Evolutionary conservation across 2,797 vertebrate genomes (phyloP), one percentile per base, ranked within the genome.

Genomic region (Chelmon rostratus): DNA sequence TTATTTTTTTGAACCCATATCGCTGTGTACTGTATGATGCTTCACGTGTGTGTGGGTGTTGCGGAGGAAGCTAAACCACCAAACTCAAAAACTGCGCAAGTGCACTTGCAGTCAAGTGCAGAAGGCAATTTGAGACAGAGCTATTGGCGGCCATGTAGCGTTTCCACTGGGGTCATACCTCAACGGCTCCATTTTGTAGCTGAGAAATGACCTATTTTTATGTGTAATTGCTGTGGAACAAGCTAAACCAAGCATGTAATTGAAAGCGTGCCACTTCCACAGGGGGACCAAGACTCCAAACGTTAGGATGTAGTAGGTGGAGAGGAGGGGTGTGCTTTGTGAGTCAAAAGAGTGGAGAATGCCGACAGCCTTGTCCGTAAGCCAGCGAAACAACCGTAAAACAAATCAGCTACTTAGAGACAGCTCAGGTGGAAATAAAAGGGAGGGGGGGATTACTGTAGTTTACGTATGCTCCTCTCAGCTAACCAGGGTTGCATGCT

Each of bases 191-290:
- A 96, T 96, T 95, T 92, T 92, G 86, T 84, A 84, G 82, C 87
- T 64, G 79, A 92, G 91, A 94, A 95, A 95, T 96, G 90, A 94
- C 94, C 95, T 95, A 93, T 94, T 95, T 96, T 94, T 89, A 84
- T 85, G 83, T 86, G 86, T 95, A 95, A 96, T 94, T 94, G 90
- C 93, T 94, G 87, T 91, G 89, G 92, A 93, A 91, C 89, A 95
- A 94, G 94, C 85, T 87, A 94, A 95, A 93, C 92, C 94, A 95
- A 95, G 94, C 93, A 86, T 92, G 94, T 94, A 95, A 96, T 95
- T 97, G 94, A 96, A 97, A 96, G 94, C 86, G 93, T 94, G 94
- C 91, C 81, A 81, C 84, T 93, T 76, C 88, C 90, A 91, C 84
- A 63, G 82, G 76, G 82, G 80, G 85, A 74, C 72, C 79, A n/a